Evolutionary conservation across 2,797 vertebrate genomes (phyloP).

Genomic region (Muscicapa comitata): DNA sequence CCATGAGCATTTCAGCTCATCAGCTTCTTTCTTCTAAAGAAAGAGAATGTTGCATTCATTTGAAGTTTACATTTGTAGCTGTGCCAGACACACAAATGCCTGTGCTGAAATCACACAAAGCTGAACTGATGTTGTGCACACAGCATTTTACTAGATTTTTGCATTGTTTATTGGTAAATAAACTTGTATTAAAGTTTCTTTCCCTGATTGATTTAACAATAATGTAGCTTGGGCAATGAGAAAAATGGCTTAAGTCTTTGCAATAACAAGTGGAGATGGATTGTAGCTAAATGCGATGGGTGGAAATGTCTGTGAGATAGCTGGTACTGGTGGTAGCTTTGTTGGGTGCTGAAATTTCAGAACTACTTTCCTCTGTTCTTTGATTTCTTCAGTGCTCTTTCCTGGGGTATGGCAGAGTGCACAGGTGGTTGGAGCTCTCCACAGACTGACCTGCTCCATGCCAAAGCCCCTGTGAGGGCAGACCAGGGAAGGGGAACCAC

Average conservation of each 20-base stretch:
- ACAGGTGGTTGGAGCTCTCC: neutral
- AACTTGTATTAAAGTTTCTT: conserved; percentile 34
- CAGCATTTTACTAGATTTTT: conserved; percentile 25
- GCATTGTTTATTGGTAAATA: conserved; percentile 51
- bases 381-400: neutral
- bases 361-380: neutral
- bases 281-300: neutral
- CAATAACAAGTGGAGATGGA: rapidly evolving
- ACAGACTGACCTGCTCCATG: neutral
- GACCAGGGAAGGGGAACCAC: neutral
- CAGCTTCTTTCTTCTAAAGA: neutral
- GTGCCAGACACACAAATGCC: neutral
- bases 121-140: neutral
- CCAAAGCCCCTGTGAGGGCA: neutral
- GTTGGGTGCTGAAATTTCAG: neutral
- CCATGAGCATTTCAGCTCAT: neutral
- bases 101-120: conserved; percentile 7
- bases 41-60: conserved; percentile 26
- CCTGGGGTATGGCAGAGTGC: neutral
- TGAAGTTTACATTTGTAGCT: neutral
- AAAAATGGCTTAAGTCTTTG: neutral
- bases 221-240: rapidly evolving
- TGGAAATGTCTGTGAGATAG: neutral
- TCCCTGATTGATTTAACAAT: neutral
- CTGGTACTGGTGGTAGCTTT: neutral